Evolutionary conservation across 2,888 invertebrate genomes (phyloP).

Genomic region (Rhogogaster chlorosoma): DNA sequence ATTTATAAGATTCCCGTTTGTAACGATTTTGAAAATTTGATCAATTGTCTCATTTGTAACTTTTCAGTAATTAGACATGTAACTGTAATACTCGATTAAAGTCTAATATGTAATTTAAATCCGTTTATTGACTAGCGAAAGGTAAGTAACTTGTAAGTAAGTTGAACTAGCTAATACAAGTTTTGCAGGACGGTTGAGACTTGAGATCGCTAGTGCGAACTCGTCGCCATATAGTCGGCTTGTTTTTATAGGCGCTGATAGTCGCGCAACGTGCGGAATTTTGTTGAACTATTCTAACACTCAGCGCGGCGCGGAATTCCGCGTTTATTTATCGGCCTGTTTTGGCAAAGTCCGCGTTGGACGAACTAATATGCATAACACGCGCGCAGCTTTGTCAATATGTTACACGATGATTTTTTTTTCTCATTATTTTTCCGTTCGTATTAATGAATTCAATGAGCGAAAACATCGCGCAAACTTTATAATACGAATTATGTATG

Average conservation of each 20-base stretch:
- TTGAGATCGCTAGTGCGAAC: slow-evolving; percentile 7
- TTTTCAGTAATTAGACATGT: background rate
- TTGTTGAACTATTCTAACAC: background rate
- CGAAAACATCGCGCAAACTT: background rate
- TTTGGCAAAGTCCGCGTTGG: background rate
- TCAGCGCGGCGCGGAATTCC: background rate
- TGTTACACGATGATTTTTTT: background rate
- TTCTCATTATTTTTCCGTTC: background rate
- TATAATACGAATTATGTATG: background rate
- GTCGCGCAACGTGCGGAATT: slow-evolving; percentile 1
- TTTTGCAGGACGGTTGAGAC: background rate
- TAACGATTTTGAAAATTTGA: background rate
- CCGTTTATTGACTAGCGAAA: background rate
- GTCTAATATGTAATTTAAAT: background rate
- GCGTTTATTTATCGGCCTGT: background rate
- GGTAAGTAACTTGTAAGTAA: background rate
- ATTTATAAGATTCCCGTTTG: background rate
- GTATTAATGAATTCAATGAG: background rate
- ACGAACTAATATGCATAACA: background rate
- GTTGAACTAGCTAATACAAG: background rate
- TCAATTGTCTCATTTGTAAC: background rate
- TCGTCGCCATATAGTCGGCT: slow-evolving; percentile 6
- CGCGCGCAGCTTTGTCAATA: background rate
- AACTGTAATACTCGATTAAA: background rate
- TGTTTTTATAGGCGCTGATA: background rate